Base-by-base conservation (phyloP, 2,797 vertebrate species). In the Tauraco hartlaubi region DNA sequence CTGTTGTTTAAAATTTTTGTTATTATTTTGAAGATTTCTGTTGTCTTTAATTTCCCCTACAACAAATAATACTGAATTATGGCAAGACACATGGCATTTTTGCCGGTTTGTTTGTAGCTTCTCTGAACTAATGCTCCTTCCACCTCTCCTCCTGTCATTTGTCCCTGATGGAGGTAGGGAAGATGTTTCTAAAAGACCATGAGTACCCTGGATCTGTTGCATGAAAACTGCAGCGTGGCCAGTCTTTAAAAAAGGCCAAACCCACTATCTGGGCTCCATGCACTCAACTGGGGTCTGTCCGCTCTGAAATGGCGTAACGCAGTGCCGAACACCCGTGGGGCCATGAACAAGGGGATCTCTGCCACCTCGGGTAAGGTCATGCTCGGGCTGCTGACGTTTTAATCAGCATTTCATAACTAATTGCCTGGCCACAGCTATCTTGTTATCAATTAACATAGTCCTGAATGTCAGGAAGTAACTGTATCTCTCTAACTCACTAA, bases 381-480 rank as follows among this genome's bases (percentile, higher is more conserved):
- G 74, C 74, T 78, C 3, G 12, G 85, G 59, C 83, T 11, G 1
- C 72, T 96, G 97, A 83, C 76, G 90, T 93, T 96, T 96, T 87
- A 79, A 94, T 96, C 59, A 73, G 69, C 85, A 67, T 96, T 96
- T 96, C 89, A 75, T 89, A 92, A 93, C 90, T 92, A 93, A 96
- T 96, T 96, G 90, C 91, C 41, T 79, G 80, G 62, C 68, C 54
- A 62, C 25, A 75, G 79, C 79, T 95, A 93, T 94, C 85, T 95
- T 87, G 51, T 95, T 92, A 80, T 96, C 94, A 97, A 90, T 95
- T 96, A 97, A 93, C 88, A 21, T 77, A 73, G 77, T 41, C 75
- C 90, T 54, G 94, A 94, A 96, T 96, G 83, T 95, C 95, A 97
- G 96, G 95, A 96, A 97, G 96, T 97, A 97, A 97, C 91, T 74